These are phyloP conservation scores for Gobio occitaniae DNA, from an alignment of 2,797 vertebrate species.

Conservation along the genomic window DNA sequence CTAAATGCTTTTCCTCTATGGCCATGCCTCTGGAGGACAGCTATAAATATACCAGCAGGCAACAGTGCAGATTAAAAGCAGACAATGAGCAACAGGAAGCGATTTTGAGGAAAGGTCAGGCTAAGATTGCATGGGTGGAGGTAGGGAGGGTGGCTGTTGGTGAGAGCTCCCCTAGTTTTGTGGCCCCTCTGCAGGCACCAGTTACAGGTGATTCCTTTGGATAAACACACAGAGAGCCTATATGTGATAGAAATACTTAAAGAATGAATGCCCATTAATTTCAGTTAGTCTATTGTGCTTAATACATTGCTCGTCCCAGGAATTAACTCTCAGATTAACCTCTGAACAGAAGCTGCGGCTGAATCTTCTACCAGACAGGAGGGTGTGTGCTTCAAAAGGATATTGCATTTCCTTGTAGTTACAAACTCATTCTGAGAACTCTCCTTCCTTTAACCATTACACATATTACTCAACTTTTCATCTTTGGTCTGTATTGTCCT, in stretches of 20 bases:
- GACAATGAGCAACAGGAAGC: slow-evolving; percentile 67
- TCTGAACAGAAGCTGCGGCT: slow-evolving; percentile 5
- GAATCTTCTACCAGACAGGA: slow-evolving; percentile 24
- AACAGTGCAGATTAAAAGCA: slow-evolving; percentile 61
- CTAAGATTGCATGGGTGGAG: slow-evolving; percentile 51
- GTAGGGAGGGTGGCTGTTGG: slow-evolving; percentile 11
- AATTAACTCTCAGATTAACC: slow-evolving; percentile 9
- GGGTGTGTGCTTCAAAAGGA: slow-evolving; percentile 40
- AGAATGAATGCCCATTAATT: background rate
- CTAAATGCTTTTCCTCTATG: slow-evolving; percentile 46
- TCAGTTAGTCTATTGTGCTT: background rate
- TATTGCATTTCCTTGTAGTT: slow-evolving; percentile 39
- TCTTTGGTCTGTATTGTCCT: background rate
- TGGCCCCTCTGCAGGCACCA: background rate
- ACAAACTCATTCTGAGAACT: slow-evolving; percentile 39
- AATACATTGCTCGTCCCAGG: background rate
- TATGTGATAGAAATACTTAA: background rate
- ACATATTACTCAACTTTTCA: slow-evolving; percentile 44
- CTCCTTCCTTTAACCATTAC: slow-evolving; percentile 33
- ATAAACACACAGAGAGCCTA: slow-evolving; percentile 20
- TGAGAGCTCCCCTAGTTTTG: slow-evolving; percentile 8
- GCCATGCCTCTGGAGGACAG: slow-evolving; percentile 51
- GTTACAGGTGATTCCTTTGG: background rate
- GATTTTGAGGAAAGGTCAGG: slow-evolving; percentile 65
- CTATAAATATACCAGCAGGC: slow-evolving; percentile 62